phyloP scores from a whole-genome alignment of 2,888 invertebrate genomes.

The Meiosimyza platycephala region DNA sequence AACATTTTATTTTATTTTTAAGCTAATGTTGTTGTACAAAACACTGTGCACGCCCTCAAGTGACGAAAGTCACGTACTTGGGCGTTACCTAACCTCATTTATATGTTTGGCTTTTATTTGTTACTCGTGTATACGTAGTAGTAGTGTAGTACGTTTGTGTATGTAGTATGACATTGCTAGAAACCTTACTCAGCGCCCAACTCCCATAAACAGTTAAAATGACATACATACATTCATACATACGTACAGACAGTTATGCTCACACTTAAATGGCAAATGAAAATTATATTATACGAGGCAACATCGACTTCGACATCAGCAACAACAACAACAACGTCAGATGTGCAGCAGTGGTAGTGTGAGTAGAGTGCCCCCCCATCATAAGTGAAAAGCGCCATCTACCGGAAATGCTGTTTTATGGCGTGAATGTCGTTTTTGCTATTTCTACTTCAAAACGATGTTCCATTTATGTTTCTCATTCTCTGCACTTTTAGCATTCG shows the following conservation, averaged over 20 bases:
- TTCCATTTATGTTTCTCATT: not conserved
- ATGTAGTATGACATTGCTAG: no score
- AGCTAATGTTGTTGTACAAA: constrained; percentile 8
- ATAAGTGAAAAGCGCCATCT: constrained; percentile 14
- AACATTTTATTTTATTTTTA: not conserved
- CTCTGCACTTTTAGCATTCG: constrained; percentile 2
- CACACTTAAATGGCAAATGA: constrained; percentile 3
- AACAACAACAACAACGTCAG: not conserved
- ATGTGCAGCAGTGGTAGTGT: constrained; percentile 3
- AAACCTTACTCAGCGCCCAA: no score
- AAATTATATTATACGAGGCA: constrained; percentile 23
- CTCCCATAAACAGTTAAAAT: no score
- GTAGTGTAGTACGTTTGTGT: not conserved
- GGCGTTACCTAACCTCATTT: constrained; percentile 56
- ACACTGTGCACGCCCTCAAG: constrained; percentile 58
- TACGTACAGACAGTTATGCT: constrained; percentile 37
- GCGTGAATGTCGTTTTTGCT: constrained; percentile 2
- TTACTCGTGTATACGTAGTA: constrained; percentile 8
- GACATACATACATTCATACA: constrained; percentile 11
- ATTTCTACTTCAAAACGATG: not conserved
- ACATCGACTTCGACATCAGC: not conserved
- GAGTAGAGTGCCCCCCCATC: not conserved
- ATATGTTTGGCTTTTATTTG: constrained; percentile 33
- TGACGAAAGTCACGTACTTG: constrained; percentile 62
- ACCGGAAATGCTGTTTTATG: constrained; percentile 32